These are phyloP conservation scores for Pempheris klunzingeri DNA, from an alignment of 2,797 vertebrate genomes.

Conservation along the genomic window DNA sequence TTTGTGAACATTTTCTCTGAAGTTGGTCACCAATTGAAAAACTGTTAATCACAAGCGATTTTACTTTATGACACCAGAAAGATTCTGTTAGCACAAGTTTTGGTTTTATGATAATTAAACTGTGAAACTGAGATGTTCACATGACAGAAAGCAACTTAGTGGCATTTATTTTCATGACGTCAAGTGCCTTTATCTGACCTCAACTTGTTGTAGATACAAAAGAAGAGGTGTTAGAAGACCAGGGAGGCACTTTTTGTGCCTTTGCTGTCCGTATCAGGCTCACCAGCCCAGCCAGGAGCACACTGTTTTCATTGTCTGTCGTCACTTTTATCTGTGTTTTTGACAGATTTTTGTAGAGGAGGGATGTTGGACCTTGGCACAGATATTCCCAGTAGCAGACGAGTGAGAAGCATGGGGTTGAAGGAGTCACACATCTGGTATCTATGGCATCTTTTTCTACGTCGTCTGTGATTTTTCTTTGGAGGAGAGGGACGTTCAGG, in stretches of 20 bases:
- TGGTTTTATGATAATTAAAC: not conserved
- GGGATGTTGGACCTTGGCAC: constrained; percentile 23
- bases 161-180: not conserved
- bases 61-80: not conserved
- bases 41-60: too few species aligned
- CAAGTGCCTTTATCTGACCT: constrained; percentile 17
- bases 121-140: not conserved
- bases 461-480: not conserved
- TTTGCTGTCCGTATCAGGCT: constrained; percentile 18
- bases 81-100: not conserved
- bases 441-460: not conserved
- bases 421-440: not conserved
- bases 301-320: constrained; percentile 27
- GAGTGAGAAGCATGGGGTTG: not conserved
- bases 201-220: not conserved
- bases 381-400: not conserved
- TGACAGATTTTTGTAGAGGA: not conserved
- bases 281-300: not conserved
- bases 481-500: not conserved
- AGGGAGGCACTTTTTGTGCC: constrained; percentile 1
- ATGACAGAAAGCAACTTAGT: not conserved
- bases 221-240: not conserved
- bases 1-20: not conserved
- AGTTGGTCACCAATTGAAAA: too few species aligned
- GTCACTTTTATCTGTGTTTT: constrained; percentile 41